Base-by-base conservation (phyloP, 2,888 invertebrate genomes). In the Euphydryas editha region DNA sequence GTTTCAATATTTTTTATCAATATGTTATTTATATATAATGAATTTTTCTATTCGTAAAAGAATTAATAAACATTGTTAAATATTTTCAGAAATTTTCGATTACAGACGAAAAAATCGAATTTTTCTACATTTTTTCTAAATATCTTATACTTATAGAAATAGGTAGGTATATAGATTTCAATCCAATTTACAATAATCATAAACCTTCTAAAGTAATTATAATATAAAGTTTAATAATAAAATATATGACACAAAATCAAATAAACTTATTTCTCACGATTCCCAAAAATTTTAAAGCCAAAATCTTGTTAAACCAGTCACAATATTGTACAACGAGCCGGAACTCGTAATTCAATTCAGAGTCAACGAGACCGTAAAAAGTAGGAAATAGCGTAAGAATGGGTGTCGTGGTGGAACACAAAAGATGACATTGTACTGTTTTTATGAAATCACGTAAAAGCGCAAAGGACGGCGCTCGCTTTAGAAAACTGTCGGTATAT, bases 321-420 rank as follows among this genome's bases (percentile, higher is more conserved):
- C 81, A 87, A 88, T 81, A 87, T 76, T 77, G 75, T 68, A 72
- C 68, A 72, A 77, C 72, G 75, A 77, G 76, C 81, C 86, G 83
- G 81, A 88, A 86, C 82, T 84, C 82, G 85, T 89, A 86, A 85
- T 86, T 90, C 87, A 88, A 83, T 84, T 76, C 74, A 83, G 85
- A 85, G 83, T 88, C 86, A 87, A 88, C 86, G 87, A 73, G 59
- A 81, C 72, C 74, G 79, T 84, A 83, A 81, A 85, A 83, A 75
- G 39, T 81, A 82, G 85, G 81, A 85, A 85, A 87, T 80, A 78
- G 80, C 74, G 73, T 76, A 81, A 81, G 83, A 86, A 85, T 85
- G 79, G 78, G 67, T 68, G 67, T 71, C 79, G 75, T 69, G 58
- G 76, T 77, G 74, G 72, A 77, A 72, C 76, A 85, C 84, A 86